phyloP scores from a whole-genome alignment of 1,140 invertebrate genomes.

The Hermetia illucens region DNA sequence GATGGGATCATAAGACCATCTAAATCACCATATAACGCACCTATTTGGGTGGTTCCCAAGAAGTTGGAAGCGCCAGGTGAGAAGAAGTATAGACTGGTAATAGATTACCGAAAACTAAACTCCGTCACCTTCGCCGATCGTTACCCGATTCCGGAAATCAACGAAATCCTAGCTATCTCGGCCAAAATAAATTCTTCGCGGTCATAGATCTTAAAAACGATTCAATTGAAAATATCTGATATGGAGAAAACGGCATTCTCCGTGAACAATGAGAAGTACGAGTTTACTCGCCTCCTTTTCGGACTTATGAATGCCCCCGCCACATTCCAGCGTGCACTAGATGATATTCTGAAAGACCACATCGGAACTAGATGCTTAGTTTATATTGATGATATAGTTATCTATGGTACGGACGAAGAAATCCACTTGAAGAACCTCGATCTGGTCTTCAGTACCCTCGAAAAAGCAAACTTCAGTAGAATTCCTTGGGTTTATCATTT shows the following conservation, averaged over 20 bases:
- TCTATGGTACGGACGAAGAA: not conserved
- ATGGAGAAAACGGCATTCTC: slow-evolving; percentile 26
- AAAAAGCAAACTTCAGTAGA: slow-evolving; percentile 11
- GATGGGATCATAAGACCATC: slow-evolving; percentile 17
- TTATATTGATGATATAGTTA: slow-evolving; percentile 4
- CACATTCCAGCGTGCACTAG: slow-evolving; percentile 30
- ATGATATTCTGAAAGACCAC: slow-evolving; percentile 16
- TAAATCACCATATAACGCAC: slow-evolving; percentile 3
- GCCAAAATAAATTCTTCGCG: slow-evolving; percentile 24
- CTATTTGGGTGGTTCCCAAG: slow-evolving; percentile 4
- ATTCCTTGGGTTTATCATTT: slow-evolving; percentile 16
- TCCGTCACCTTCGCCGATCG: slow-evolving; percentile 20
- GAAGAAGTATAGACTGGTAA: slow-evolving; percentile 18
- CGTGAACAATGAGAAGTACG: slow-evolving; percentile 22
- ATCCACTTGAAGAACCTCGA: slow-evolving; percentile 7
- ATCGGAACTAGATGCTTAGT: slow-evolving; percentile 2
- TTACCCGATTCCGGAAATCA: slow-evolving; percentile 36
- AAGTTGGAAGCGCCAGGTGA: slow-evolving; percentile 8
- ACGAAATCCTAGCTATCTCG: slow-evolving; percentile 30
- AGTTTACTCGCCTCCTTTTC: slow-evolving; percentile 24
- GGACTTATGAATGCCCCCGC: slow-evolving; percentile 24
- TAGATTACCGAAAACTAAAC: slow-evolving; percentile 22
- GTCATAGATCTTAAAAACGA: slow-evolving; percentile 29
- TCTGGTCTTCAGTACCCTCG: slow-evolving; percentile 12
- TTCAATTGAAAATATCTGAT: slow-evolving; percentile 13